A percentile compares a stretch with the other conserved stretches of the same genome.
These are phyloP conservation scores for Bellardia pandia DNA, from an alignment of 2,888 invertebrate species.

Conservation along the genomic window DNA sequence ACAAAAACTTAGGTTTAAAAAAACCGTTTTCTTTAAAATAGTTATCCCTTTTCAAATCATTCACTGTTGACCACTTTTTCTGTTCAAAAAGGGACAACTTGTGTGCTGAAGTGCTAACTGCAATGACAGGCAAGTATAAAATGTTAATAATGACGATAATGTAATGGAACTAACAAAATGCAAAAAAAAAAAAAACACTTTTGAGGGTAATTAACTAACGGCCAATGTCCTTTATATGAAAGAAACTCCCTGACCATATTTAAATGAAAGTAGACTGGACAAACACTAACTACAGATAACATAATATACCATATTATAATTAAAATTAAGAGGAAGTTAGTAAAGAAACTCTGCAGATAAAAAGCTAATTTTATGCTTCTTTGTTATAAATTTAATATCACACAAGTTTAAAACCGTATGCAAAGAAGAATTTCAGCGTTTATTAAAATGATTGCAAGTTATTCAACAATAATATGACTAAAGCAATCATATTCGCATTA, in stretches of 20 bases:
- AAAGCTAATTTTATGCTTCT: neutral
- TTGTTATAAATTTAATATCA: too few species aligned
- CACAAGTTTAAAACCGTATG: too few species aligned
- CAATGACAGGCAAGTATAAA: conserved; percentile 25
- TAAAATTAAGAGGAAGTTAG: neutral
- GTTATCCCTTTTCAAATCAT: too few species aligned
- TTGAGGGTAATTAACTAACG: conserved; percentile 17
- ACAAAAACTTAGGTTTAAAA: too few species aligned
- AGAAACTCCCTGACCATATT: neutral
- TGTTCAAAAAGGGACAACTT: neutral
- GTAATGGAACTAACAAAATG: conserved; percentile 4
- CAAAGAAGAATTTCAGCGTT: too few species aligned
- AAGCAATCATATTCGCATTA: too few species aligned
- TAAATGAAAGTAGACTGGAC: conserved; percentile 15
- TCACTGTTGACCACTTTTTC: neutral
- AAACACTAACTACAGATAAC: conserved; percentile 6
- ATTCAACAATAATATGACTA: too few species aligned
- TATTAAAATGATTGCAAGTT: too few species aligned
- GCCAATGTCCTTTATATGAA: conserved; percentile 10
- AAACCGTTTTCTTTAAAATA: too few species aligned
- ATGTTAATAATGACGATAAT: conserved; percentile 24
- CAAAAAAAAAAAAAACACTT: neutral
- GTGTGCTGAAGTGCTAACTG: conserved; percentile 7
- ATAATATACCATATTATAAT: neutral
- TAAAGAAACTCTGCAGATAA: neutral